A percentile compares a stretch with the other conserved stretches of the same genome.
Conservation (phyloP, 2,888 invertebrate genomes). For the Teleogryllus oceanicus region DNA sequence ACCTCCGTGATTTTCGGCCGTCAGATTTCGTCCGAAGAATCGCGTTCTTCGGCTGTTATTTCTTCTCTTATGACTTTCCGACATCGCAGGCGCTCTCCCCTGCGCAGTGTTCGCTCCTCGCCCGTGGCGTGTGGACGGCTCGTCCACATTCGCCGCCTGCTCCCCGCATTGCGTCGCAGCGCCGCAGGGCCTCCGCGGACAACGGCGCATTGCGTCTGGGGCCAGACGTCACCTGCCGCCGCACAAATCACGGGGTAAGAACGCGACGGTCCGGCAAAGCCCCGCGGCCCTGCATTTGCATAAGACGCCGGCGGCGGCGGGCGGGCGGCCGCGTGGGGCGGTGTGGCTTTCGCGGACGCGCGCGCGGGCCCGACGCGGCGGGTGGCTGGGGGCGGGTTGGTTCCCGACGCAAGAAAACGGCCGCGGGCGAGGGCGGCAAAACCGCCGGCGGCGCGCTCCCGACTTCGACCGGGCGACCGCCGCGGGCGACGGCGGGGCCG, state of each 20-base stretch:
- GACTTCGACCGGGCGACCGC: not conserved
- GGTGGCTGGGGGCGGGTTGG: not conserved
- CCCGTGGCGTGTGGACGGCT: too few relatives aligned
- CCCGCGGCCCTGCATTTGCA: not conserved
- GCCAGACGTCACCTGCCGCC: not conserved
- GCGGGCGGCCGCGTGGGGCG: not conserved
- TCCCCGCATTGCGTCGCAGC: not conserved
- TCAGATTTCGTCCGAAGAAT: too few relatives aligned
- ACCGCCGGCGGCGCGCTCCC: not conserved
- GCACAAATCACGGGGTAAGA: constrained; percentile 7
- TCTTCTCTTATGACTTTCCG: too few relatives aligned
- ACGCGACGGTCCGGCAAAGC: constrained; percentile 5
- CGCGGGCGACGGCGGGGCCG: not conserved
- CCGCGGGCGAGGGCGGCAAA: not conserved
- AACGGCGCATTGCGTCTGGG: not conserved
- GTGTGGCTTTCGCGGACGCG: not conserved
- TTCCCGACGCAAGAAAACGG: not conserved
- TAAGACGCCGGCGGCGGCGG: not conserved
- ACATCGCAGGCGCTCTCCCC: too few relatives aligned
- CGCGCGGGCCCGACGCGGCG: not conserved
- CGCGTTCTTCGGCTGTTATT: too few relatives aligned
- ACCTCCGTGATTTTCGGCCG: too few relatives aligned
- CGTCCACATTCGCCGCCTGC: not conserved
- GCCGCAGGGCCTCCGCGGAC: not conserved
- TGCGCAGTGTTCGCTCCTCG: too few relatives aligned